These are phyloP conservation scores for western clawed frog (Xenopus tropicalis) DNA, from an alignment of 2,113 vertebrate genomes.

Conservation along the genomic window DNA sequence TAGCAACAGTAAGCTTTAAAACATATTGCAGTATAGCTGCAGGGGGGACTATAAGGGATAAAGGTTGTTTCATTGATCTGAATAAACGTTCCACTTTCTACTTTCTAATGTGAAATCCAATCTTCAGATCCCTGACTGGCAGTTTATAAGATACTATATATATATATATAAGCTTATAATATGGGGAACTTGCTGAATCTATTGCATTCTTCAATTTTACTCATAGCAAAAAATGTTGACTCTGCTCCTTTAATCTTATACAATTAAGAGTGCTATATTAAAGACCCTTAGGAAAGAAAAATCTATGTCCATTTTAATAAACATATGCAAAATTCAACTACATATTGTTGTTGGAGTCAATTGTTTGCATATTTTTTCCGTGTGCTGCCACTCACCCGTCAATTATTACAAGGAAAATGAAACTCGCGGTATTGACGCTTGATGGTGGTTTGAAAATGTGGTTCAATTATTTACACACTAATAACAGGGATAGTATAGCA, in stretches of 20 bases:
- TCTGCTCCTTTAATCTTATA: neutral
- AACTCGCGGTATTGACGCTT: slow-evolving; percentile 19
- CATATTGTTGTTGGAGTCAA: slow-evolving; percentile 1
- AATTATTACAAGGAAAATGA: slow-evolving; percentile 9
- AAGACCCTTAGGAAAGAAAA: neutral
- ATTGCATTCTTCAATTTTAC: neutral
- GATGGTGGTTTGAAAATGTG: slow-evolving; percentile 7
- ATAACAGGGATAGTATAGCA: slow-evolving; percentile 8
- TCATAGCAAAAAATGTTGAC: neutral
- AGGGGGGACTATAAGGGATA: neutral
- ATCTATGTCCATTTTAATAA: neutral
- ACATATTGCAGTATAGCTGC: neutral
- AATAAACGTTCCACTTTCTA: neutral
- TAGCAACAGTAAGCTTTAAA: neutral
- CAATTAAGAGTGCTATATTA: neutral
- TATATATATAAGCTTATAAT: no score
- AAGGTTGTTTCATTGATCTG: neutral
- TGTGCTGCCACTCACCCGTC: slow-evolving; percentile 17
- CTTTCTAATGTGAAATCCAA: neutral
- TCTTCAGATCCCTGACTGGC: neutral
- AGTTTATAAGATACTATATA: neutral
- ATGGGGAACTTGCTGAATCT: no score
- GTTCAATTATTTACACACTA: slow-evolving; percentile 36
- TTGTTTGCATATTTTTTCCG: slow-evolving; percentile 37
- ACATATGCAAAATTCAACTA: neutral